These are phyloP conservation scores for Atherix ibis DNA, from an alignment of 2,888 invertebrate genomes.

Conservation along the genomic window DNA sequence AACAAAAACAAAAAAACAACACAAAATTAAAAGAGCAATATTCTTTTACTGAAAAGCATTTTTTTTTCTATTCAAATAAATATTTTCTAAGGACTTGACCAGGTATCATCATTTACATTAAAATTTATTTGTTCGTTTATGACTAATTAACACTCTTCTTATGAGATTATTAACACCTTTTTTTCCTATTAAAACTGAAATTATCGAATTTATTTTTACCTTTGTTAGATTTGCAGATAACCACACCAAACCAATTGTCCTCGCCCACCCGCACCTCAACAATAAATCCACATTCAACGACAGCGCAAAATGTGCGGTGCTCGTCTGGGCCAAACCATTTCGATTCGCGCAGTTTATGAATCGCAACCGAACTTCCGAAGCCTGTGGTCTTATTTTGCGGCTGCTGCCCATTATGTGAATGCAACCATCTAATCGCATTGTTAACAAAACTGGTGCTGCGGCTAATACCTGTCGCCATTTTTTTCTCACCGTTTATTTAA, in stretches of 20 bases:
- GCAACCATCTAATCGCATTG: conserved; percentile 32
- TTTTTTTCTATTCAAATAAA: too few species aligned
- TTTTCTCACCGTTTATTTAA: conserved; percentile 5
- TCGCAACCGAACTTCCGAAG: conserved; percentile 49
- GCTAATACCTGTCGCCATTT: conserved; percentile 19
- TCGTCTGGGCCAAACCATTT: conserved; percentile 61
- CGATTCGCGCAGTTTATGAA: conserved; percentile 53
- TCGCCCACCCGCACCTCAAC: conserved; percentile 44
- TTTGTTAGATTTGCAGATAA: conserved; percentile 55
- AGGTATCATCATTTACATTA: too few species aligned
- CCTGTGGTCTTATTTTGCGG: not conserved
- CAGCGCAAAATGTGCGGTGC: conserved; percentile 53
- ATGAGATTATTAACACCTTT: too few species aligned
- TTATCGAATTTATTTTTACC: too few species aligned
- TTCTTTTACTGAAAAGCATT: too few species aligned
- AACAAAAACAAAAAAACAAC: too few species aligned
- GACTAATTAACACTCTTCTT: too few species aligned
- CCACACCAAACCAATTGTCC: conserved; percentile 45
- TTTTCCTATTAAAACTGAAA: too few species aligned
- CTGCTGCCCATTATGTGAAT: conserved; percentile 10
- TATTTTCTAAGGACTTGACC: too few species aligned
- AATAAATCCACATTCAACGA: conserved; percentile 55
- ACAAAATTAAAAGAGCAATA: too few species aligned
- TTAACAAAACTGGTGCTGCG: conserved; percentile 31
- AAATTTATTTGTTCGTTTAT: too few species aligned